Evolutionary conservation across 2,113 vertebrate genomes (phyloP).

Genomic region (Lampris incognitus): DNA sequence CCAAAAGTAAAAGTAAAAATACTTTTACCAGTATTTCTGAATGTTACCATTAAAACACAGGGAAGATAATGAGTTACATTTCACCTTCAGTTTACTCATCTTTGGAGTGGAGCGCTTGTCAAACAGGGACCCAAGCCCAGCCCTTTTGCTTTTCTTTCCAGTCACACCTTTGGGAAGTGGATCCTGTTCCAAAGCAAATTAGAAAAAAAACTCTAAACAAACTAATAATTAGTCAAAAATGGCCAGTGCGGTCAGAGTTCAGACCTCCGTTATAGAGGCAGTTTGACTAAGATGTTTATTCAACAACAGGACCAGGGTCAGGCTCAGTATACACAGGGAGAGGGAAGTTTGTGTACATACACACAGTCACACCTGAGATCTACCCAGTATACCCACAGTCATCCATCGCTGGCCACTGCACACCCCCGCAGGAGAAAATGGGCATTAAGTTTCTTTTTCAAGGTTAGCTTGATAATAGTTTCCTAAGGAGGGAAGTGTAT

Average conservation of each 20-base stretch:
- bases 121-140: conserved; percentile 81
- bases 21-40: too few species aligned
- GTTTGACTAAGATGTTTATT: background rate
- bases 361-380: background rate
- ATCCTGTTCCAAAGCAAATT: conserved; percentile 76
- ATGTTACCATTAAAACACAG: background rate
- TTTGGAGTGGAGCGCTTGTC: conserved; percentile 81
- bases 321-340: too few species aligned
- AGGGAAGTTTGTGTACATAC: background rate
- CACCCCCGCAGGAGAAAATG: too few species aligned
- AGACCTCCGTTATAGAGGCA: background rate
- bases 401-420: too few species aligned
- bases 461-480: too few species aligned
- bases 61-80: conserved; percentile 31
- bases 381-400: background rate
- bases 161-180: conserved; percentile 64
- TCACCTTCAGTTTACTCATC: conserved; percentile 88
- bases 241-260: background rate
- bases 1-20: too few species aligned
- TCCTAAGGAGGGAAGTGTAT: too few species aligned
- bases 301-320: background rate
- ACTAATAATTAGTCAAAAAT: background rate
- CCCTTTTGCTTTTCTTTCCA: conserved; percentile 79
- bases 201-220: conserved; percentile 12
- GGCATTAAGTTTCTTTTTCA: too few species aligned